These are phyloP conservation scores for Tanytarsus gracilentus DNA, from an alignment of 2,888 invertebrate genomes.

Conservation along the genomic window DNA sequence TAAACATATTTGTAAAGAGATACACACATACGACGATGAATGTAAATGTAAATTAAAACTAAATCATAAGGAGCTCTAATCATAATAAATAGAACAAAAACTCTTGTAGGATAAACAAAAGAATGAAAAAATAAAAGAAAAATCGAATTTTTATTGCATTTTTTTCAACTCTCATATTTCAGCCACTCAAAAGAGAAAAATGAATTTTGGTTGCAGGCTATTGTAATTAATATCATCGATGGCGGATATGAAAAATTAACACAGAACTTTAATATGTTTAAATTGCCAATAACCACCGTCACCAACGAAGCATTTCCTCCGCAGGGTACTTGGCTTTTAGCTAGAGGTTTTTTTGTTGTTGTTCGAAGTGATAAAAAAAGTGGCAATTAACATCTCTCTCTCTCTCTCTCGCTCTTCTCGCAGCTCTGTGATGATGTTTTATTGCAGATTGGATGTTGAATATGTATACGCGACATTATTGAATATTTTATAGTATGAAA, in stretches of 20 bases:
- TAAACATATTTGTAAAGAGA: background rate
- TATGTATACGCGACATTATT: too few species aligned
- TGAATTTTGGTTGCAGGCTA: too few species aligned
- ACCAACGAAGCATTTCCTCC: background rate
- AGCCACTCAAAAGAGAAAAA: too few species aligned
- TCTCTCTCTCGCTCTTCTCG: too few species aligned
- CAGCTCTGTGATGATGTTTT: too few species aligned
- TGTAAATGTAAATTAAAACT: background rate
- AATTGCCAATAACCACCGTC: background rate
- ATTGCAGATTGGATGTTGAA: background rate
- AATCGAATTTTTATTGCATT: too few species aligned
- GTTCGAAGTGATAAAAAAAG: conserved; percentile 21
- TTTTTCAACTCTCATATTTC: too few species aligned
- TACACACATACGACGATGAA: background rate
- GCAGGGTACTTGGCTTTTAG: background rate
- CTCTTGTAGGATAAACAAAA: background rate
- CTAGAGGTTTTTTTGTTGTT: background rate
- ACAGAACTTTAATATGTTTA: too few species aligned
- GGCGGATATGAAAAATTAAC: too few species aligned
- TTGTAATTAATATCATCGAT: too few species aligned
- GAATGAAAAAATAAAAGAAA: background rate
- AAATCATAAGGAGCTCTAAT: background rate
- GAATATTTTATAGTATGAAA: too few species aligned
- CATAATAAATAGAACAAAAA: background rate
- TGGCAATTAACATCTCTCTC: conserved; percentile 25